These are phyloP conservation scores for Apis cerana DNA, from an alignment of 1,140 invertebrate species.

Conservation along the genomic window DNA sequence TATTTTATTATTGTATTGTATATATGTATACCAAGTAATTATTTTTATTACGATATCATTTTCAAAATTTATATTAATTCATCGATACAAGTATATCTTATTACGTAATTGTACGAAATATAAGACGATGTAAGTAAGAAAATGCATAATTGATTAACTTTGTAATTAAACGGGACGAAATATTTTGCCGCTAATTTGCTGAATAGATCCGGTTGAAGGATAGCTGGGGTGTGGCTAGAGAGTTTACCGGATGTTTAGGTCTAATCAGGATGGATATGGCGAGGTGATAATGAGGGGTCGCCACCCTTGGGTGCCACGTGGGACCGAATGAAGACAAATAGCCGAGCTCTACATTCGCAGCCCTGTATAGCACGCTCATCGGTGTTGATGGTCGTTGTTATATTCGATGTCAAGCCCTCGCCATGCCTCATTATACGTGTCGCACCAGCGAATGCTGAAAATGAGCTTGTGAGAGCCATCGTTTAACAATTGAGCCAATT, in stretches of 20 bases:
- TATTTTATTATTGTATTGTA: too few relatives aligned
- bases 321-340: conserved; percentile 72
- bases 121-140: not conserved
- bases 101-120: not conserved
- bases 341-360: conserved; percentile 64
- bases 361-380: conserved; percentile 48
- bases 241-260: conserved; percentile 69
- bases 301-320: conserved; percentile 67
- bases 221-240: conserved; percentile 51
- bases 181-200: conserved; percentile 36
- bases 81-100: too few relatives aligned
- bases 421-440: conserved; percentile 39
- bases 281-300: conserved; percentile 70
- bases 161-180: conserved; percentile 1
- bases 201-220: conserved; percentile 55
- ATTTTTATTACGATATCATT: too few relatives aligned
- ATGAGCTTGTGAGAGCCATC: not conserved
- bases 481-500: not conserved
- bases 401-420: conserved; percentile 58
- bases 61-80: too few relatives aligned
- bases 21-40: too few relatives aligned
- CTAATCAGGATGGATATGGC: conserved; percentile 72
- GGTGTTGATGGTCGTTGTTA: conserved; percentile 62
- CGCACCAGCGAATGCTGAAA: conserved; percentile 15
- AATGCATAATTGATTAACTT: not conserved